Conservation (phyloP, 2,113 vertebrate genomes). For the Engystomops pustulosus region DNA sequence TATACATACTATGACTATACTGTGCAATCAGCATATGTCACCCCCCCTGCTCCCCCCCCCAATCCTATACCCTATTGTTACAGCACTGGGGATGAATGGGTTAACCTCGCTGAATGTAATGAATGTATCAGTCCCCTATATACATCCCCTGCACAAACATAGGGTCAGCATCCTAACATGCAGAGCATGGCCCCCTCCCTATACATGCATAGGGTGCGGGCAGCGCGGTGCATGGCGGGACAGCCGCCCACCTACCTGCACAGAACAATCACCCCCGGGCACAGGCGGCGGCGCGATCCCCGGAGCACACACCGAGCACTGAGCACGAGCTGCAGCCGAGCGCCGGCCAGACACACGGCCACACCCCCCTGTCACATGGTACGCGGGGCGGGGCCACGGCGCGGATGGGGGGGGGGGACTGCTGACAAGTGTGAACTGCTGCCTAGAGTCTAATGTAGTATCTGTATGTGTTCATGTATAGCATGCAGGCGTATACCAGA, state of each 20-base stretch:
- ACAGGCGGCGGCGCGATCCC: not conserved
- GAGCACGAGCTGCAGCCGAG: not conserved
- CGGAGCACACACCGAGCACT: conserved; percentile 4
- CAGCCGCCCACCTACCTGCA: not conserved
- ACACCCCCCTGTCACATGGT: conserved; percentile 42
- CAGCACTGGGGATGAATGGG: not conserved
- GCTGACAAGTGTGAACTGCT: no score
- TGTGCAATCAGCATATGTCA: not conserved
- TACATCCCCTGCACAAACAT: not conserved
- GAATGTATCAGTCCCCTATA: not conserved
- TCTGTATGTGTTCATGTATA: no score
- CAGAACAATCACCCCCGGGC: conserved; percentile 27
- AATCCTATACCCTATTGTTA: not conserved
- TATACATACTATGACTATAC: not conserved
- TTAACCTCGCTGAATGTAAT: not conserved
- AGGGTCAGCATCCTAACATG: not conserved
- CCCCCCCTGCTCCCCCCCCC: not conserved
- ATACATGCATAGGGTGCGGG: not conserved
- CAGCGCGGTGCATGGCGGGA: not conserved
- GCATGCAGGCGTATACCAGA: no score
- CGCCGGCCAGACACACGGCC: conserved; percentile 7
- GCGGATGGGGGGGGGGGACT: conserved; percentile 6
- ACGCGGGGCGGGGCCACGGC: conserved; percentile 16
- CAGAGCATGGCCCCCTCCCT: not conserved
- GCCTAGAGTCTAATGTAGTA: no score